phyloP scores from a whole-genome alignment of 1,140 invertebrate species.

The Leptopilina boulardi region DNA sequence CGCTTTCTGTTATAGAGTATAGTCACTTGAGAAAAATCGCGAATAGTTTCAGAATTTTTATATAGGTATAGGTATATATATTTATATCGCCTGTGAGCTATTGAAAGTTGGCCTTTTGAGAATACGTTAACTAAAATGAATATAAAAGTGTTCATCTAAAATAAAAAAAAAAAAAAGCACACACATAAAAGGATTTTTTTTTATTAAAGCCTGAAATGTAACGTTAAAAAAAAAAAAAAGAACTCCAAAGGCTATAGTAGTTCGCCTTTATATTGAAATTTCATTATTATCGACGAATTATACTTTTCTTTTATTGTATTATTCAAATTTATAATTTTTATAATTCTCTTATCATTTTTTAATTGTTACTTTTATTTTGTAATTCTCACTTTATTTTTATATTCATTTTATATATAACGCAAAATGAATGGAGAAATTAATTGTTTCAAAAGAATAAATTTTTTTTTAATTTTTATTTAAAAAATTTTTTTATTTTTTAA shows the following conservation, averaged over 20 bases:
- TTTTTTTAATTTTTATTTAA: too few relatives aligned
- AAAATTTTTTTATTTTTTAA: too few relatives aligned
- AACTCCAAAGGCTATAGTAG: neutral
- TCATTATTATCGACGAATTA: neutral
- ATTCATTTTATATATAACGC: too few relatives aligned
- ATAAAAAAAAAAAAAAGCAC: too few relatives aligned
- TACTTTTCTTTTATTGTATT: neutral
- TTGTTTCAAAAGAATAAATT: too few relatives aligned
- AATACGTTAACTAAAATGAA: neutral
- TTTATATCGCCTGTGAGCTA: neutral
- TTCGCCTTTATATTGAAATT: constrained; percentile 5
- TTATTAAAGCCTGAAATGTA: constrained; percentile 2
- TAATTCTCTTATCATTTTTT: too few relatives aligned
- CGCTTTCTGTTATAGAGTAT: neutral
- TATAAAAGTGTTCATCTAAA: neutral
- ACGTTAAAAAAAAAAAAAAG: neutral
- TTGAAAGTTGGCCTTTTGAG: constrained; percentile 19
- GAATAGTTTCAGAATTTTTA: neutral
- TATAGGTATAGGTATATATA: too few relatives aligned
- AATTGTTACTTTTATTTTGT: too few relatives aligned
- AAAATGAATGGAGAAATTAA: too few relatives aligned
- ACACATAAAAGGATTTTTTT: constrained; percentile 11
- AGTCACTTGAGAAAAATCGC: neutral
- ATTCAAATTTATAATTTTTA: neutral
- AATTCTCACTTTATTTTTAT: too few relatives aligned